Evolutionary conservation across 2,888 invertebrate genomes (phyloP), one percentile per base, ranked within the genome.

Genomic region (Steinernema scapterisci): DNA sequence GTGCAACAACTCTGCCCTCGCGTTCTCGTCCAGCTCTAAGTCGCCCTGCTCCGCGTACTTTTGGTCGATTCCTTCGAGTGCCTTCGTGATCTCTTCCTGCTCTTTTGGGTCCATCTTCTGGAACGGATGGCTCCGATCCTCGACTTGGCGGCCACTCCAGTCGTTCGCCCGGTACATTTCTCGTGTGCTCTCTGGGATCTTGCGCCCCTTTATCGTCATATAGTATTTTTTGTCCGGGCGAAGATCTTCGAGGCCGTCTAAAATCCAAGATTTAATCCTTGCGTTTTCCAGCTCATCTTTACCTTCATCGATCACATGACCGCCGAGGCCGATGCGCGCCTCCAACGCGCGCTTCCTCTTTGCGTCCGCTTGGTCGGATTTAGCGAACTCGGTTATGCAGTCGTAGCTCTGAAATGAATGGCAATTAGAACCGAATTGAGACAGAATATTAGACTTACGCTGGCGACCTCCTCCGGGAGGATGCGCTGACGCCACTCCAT

Each of bases 401-500:
- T 63, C 63, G 19, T 63, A 63, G 27, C 31, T 31, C 54, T 54
- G 13, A 19, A 54, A 54, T 38, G 38, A 9, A 3, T 38, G 38
- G 9, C 7, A 54, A 23, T 54, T 54, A 23, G 13, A n/a, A n/a
- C n/a, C n/a, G n/a, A 3, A 48, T 48, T 19, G 3, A 48, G 9
- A 9, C 38, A 38, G 38, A 3, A 11, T 13, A 16, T 16, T 3
- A 19, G 2, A 3, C 54, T 23, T 54, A 54, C 54, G n/a, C n/a
- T 63, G 16, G 3, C 16, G 16, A 63, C n/a, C 27, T 63, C 63
- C 16, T 63, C 63, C 1, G 63, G 31, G n/a, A 63, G 27, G 31
- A 31, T n/a, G 63, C 63, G 63, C n/a, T 63, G 27, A 13, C 63
- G 27, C 63, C 63, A 63, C 19, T 63, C 63, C 1, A 63, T 27